Base-by-base conservation (phyloP, 2,888 invertebrate species). In the Drosophila lutescens region DNA sequence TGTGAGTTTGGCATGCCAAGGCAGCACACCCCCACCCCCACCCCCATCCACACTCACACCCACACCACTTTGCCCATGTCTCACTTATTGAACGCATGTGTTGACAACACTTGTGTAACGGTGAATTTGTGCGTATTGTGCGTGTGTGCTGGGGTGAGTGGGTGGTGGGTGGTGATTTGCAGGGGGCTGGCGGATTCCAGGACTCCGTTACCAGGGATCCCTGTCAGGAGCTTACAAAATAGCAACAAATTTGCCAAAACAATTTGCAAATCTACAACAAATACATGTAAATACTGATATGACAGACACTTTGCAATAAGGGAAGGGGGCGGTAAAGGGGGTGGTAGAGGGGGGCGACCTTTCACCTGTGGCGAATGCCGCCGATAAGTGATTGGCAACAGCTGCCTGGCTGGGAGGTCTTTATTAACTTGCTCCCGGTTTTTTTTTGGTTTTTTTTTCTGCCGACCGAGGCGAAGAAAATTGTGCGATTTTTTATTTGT, bases 191-290 rank as follows among this genome's bases (percentile, higher is more conserved):
- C n/a, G 36, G 17, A 17, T 20, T 15, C 9, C 10, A 36, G 49
- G 46, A 54, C 73, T 76, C 74, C 71, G 54, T 62, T 69, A 36
- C 49, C 61, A 54, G 69, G 80, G 80, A 74, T 75, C 74, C 69
- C 68, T 78, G 40, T 32, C 63, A 65, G 66, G 20, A 43, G 63
- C 62, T 51, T 65, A 75, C 84, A 70, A 83, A 85, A 84, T 88
- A 79, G 77, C 87, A 76, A 85, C 83, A 87, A 89, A 90, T 90
- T 90, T 86, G 88, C 86, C 82, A 89, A 82, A 90, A 90, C 89
- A 90, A 90, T 90, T 90, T 90, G 88, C 88, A 89, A 89, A 88
- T 89, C 84, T 80, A 81, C 79, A 68, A 79, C 81, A 81, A 86
- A 86, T 86, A 76, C 79, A 72, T 84, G 86, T 86, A 86, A 85